Conservation (phyloP, 2,113 vertebrate genomes). For the Etheostoma cragini region DNA sequence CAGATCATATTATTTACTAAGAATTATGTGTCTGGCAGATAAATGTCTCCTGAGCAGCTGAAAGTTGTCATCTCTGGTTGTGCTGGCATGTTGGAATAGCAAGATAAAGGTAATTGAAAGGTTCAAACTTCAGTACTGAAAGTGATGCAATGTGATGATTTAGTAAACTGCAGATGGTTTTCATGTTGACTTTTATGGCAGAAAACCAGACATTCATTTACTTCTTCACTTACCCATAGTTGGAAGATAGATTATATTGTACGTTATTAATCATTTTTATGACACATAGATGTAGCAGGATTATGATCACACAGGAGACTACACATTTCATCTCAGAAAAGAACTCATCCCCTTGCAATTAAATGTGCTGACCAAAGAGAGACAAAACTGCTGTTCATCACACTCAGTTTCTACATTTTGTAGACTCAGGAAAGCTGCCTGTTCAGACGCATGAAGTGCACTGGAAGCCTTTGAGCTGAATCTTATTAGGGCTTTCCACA, state of each 20-base stretch:
- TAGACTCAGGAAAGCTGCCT: slow-evolving; percentile 9
- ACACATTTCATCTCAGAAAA: slow-evolving; percentile 22
- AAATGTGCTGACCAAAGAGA: slow-evolving; percentile 43
- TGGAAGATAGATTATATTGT: background rate
- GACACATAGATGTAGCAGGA: slow-evolving; percentile 40
- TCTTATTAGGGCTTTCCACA: slow-evolving; percentile 52
- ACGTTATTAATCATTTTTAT: slow-evolving; percentile 27
- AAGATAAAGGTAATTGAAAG: background rate
- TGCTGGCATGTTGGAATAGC: background rate
- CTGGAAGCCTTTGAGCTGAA: slow-evolving; percentile 33
- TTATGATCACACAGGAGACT: slow-evolving; percentile 13
- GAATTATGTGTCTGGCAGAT: slow-evolving; percentile 12
- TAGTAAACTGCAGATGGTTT: background rate
- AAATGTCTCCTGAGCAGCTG: slow-evolving; percentile 4
- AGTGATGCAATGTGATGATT: background rate
- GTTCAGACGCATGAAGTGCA: slow-evolving; percentile 10
- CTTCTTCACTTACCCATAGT: background rate
- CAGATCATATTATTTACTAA: slow-evolving; percentile 7
- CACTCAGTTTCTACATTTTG: slow-evolving; percentile 1
- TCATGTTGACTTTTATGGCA: slow-evolving; percentile 9
- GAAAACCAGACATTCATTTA: slow-evolving; percentile 18
- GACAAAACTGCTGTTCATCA: slow-evolving; percentile 20
- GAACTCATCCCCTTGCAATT: slow-evolving; percentile 17
- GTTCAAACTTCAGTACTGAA: background rate
- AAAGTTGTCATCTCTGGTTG: background rate